Conservation (phyloP, 2,113 vertebrate genomes). For the Sprattus sprattus region DNA sequence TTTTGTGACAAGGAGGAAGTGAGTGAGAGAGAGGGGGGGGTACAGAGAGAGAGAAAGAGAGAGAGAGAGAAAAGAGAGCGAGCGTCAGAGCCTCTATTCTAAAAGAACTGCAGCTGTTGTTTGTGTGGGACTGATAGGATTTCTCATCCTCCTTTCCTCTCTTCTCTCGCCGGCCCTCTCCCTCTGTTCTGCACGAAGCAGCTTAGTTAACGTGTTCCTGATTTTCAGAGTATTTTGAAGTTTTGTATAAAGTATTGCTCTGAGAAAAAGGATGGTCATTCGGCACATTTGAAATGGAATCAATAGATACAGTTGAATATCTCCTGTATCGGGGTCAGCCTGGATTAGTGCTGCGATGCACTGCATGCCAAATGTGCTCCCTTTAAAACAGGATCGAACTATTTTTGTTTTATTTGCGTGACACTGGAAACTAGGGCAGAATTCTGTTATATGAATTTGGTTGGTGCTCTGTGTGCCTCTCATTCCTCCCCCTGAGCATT, state of each 20-base stretch:
- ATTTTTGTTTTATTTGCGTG: slow-evolving; percentile 9
- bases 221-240: neutral
- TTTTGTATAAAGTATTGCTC: neutral
- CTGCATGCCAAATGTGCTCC: neutral
- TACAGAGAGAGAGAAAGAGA: neutral
- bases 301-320: neutral
- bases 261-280: neutral
- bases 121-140: neutral
- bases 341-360: neutral
- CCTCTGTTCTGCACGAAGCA: neutral
- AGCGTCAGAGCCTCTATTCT: slow-evolving; percentile 2
- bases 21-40: neutral
- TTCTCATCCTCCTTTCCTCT: neutral
- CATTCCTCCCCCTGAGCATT: neutral
- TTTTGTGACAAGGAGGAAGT: slow-evolving; percentile 17
- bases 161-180: neutral
- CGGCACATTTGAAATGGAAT: neutral
- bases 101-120: slow-evolving; percentile 12
- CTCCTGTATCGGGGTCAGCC: neutral
- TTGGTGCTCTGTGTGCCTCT: neutral
- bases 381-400: slow-evolving; percentile 5
- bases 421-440: neutral
- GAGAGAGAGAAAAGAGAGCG: neutral
- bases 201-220: neutral
- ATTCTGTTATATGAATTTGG: neutral